Conservation (phyloP, 2,113 vertebrate species). For the Colius striatus region DNA sequence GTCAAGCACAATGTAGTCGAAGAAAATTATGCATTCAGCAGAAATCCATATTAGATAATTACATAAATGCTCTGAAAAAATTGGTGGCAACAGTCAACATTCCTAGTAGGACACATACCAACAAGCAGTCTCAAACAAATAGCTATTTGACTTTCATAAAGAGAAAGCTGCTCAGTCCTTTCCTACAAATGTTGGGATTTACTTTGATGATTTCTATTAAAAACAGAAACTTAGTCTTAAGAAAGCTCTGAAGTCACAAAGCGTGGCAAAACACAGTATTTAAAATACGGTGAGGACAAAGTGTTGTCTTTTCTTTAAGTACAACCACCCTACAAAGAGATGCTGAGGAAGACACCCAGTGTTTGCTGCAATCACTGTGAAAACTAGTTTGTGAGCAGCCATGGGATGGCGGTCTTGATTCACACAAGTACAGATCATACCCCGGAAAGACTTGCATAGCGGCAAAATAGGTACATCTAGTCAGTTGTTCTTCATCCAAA, state of each 20-base stretch:
- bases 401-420: conserved; percentile 62
- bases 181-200: not conserved
- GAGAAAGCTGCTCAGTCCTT: not conserved
- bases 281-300: not conserved
- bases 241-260: not conserved
- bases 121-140: not conserved
- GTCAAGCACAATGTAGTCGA: not conserved
- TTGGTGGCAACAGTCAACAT: not conserved
- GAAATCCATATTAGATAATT: not conserved
- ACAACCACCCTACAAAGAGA: not conserved
- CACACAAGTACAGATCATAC: not conserved
- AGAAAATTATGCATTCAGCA: not conserved
- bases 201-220: not conserved
- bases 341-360: not conserved
- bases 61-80: not conserved
- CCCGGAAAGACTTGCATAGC: no score
- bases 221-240: not conserved
- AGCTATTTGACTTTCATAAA: not conserved
- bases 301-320: not conserved
- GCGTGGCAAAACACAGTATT: not conserved
- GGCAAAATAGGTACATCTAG: not conserved
- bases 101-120: not conserved
- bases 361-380: not conserved
- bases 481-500: not conserved
- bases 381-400: not conserved